Evolutionary conservation across 2,888 invertebrate species (phyloP), one percentile per base, ranked within the genome.

Genomic region (Nematopogon swammerdamellus): DNA sequence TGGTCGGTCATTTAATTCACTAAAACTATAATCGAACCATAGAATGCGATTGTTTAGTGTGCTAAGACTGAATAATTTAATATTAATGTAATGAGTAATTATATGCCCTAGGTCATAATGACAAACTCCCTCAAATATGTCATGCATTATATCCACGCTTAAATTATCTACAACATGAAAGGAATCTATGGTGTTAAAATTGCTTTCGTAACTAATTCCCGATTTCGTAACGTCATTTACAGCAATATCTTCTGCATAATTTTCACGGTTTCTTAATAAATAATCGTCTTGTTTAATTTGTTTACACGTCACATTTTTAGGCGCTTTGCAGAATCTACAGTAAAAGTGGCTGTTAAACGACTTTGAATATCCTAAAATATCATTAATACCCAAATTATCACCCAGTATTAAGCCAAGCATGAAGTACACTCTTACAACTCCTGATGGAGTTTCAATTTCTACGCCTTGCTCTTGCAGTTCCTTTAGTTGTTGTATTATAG

Each of bases 21-120:
- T 36, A 8, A 8, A 14, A 14, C n/a, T 36, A 36, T 36, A 36
- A 36, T 36, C 36, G 36, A 36, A 36, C 16, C 8, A 36, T 2
- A 25, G 18, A 10, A 36, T 47, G 36, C 36, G 16, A 16, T 47
- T 47, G 18, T 47, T 47, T 47, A 47, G 36, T 25, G 47, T 47
- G 18, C 14, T 47, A 4, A 47, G 29, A 47, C 47, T 47, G 16
- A 47, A 47, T 18, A 47, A 47, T 17, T 30, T 36, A 30, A 18
- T 18, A 25, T 16, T 16, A 30, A 36, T 36, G 36, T 36, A 36
- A 14, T 36, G 36, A 14, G 36, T 14, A 14, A 36, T 36, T 14
- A 36, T 36, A 14, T 36, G 36, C 36, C 6, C 36, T 36, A 36
- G 36, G n/a, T 36, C 36, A 36, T 36, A 36, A 36, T 36, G 36